These are phyloP conservation scores for Furcifer pardalis DNA, from an alignment of 2,797 vertebrate genomes.

Conservation along the genomic window DNA sequence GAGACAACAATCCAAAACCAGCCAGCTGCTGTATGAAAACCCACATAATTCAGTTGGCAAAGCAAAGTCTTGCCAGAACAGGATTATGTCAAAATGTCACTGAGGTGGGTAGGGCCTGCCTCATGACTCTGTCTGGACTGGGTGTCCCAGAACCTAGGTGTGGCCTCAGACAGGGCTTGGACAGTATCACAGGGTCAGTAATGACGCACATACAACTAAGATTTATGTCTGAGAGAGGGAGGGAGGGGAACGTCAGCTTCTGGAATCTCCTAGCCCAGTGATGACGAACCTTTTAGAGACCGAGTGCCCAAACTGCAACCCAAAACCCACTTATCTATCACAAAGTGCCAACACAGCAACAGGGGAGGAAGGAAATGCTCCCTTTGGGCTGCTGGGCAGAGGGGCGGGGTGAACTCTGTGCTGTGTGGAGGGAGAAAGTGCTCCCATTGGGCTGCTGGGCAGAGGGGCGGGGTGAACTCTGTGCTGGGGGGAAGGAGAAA, in stretches of 20 bases:
- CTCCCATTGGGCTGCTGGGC: too few relatives aligned
- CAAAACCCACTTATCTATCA: too few relatives aligned
- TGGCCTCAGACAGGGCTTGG: not conserved
- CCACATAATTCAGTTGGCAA: not conserved
- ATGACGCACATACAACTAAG: not conserved
- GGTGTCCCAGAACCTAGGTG: not conserved
- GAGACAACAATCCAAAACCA: not conserved
- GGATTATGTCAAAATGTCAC: not conserved
- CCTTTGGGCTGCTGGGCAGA: too few relatives aligned
- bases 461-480: too few relatives aligned
- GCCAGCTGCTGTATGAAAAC: not conserved
- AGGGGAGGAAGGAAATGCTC: too few relatives aligned
- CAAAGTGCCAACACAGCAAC: too few relatives aligned
- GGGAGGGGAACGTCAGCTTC: not conserved
- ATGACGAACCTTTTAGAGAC: too few relatives aligned
- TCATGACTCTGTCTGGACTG: not conserved
- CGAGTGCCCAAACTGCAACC: too few relatives aligned
- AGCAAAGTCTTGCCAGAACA: not conserved
- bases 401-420: too few relatives aligned
- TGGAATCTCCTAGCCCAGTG: too few relatives aligned
- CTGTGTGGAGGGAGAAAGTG: too few relatives aligned
- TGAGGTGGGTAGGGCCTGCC: not conserved
- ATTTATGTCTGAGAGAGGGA: not conserved
- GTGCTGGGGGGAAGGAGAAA: too few relatives aligned
- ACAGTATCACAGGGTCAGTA: not conserved